Base-by-base conservation (phyloP, 2,888 invertebrate genomes). In the Eubasilissa splendida region DNA sequence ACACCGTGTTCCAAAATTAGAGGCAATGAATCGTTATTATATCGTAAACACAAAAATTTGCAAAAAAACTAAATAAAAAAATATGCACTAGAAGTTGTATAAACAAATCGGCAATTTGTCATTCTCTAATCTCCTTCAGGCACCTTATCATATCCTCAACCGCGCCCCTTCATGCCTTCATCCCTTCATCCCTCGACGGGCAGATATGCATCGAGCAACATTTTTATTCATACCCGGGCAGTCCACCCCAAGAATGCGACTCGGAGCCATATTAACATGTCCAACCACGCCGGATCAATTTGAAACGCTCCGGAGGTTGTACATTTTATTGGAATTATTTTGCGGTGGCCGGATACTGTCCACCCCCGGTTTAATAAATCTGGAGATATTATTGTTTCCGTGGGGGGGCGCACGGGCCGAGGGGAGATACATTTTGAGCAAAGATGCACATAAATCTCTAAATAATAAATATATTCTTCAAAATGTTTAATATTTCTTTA, bases 311-410 rank as follows among this genome's bases (percentile, higher is more conserved):
- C 63, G 59, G 77, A 63, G 56, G 31, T 14, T 60, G 54, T 54
- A 50, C 54, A 65, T 80, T 77, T 80, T 80, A 80, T 80, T 77
- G 66, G 77, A 71, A 73, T 80, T 58, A 63, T 76, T 80, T 63
- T 70, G 71, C 65, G 76, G 74, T 74, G 59, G 58, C 54, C 68
- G 42, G 63, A 31, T 63, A 33, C 31, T 22, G 33, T 31, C 22
- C 12, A 63, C 63, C 63, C 63, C n/a, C 63, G 33, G 60, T 33
- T 63, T 63, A 63, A 63, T 63, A 63, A 63, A 63, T 33, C 63
- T 12, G 31, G 63, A 11, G 63, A 63, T 33, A 33, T 63, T 63
- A 63, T 63, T 63, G 63, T 63, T 63, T 42, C 42, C 42, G 42
- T 42, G 42, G 42, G 22, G 22, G 22, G 22, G 22, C 22, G 22